Evolutionary conservation across 2,797 vertebrate species (phyloP).

Genomic region (Chloroceryle inda): DNA sequence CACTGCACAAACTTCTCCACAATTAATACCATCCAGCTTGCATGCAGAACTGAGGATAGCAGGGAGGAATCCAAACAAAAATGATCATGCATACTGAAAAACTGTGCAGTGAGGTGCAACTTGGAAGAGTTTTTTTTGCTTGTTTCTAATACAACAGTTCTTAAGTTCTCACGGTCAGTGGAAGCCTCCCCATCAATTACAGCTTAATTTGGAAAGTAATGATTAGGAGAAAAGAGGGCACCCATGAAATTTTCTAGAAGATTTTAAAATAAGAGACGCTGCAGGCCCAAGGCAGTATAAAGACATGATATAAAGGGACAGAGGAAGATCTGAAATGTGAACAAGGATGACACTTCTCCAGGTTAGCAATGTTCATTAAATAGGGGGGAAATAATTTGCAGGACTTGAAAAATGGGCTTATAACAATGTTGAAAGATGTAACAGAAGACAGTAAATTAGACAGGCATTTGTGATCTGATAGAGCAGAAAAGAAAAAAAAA

Average conservation of each 20-base stretch:
- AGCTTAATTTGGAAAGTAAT: not conserved
- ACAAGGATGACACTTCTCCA: conserved; percentile 1
- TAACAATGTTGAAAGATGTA: not conserved
- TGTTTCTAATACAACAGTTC: not conserved
- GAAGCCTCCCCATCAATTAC: not conserved
- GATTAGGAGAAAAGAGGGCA: not conserved
- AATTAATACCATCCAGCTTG: not conserved
- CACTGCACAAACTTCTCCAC: not conserved
- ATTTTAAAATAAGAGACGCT: not conserved
- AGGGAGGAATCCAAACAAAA: not conserved
- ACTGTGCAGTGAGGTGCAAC: not conserved
- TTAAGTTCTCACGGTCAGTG: not conserved
- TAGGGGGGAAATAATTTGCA: not conserved
- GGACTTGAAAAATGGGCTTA: not conserved
- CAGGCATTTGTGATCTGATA: not conserved
- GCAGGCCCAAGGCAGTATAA: not conserved
- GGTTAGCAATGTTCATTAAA: not conserved
- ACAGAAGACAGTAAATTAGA: not conserved
- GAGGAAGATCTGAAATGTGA: not conserved
- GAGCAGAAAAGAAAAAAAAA: not conserved
- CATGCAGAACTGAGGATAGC: not conserved
- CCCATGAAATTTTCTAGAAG: not conserved
- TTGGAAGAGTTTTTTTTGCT: not conserved
- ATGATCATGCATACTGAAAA: not conserved
- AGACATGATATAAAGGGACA: conserved; percentile 9